phyloP scores from a whole-genome alignment of 2,113 vertebrate species.

The Panthera uncia region DNA sequence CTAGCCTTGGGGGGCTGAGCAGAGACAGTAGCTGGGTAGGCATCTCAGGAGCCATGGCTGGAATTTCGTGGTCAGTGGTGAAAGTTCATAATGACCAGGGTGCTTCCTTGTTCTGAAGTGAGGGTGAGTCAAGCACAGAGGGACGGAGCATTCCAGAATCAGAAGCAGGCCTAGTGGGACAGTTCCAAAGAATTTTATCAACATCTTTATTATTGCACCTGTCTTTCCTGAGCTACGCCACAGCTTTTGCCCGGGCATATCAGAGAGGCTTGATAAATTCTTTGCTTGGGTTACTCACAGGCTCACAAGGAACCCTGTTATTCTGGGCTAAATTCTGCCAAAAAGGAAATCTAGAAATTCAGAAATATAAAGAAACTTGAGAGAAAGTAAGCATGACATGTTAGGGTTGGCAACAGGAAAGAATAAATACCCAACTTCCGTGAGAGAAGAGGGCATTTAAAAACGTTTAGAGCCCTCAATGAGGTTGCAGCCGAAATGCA shows the following conservation, averaged over 20 bases:
- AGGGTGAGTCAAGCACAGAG: not conserved
- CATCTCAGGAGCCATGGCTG: not conserved
- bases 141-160: not conserved
- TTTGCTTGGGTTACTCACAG: not conserved
- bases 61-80: not conserved
- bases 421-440: not conserved
- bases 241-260: not conserved
- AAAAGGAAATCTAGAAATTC: not conserved
- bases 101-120: not conserved
- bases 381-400: not conserved
- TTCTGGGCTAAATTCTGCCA: constrained; percentile 16
- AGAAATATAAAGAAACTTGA: not conserved
- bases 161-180: not conserved
- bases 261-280: not conserved
- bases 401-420: not conserved
- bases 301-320: not conserved
- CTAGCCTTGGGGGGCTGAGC: not conserved
- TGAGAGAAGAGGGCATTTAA: not conserved
- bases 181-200: not conserved
- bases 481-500: not conserved
- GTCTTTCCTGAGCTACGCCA: not conserved
- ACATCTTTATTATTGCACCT: not conserved
- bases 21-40: not conserved
- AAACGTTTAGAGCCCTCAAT: not conserved
- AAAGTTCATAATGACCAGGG: not conserved